Base-by-base conservation (phyloP, 2,888 invertebrate species). In the Agriotes lineatus region DNA sequence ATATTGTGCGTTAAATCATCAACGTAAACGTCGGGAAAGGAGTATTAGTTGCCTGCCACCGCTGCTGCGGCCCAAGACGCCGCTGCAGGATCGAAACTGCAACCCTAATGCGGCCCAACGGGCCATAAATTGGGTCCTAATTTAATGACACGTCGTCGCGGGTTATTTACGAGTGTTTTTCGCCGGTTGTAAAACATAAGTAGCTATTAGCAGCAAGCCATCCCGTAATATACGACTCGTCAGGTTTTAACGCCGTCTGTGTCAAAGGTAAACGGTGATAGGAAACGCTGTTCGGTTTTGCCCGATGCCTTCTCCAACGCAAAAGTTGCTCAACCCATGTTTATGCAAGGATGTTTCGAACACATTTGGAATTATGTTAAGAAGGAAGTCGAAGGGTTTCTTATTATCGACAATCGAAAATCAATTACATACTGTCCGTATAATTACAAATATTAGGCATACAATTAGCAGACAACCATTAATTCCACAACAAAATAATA, bases 181-280 rank as follows among this genome's bases (percentile, higher is more conserved):
- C 78, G 77, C 75, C 74, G 79, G 81, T 75, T 81, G 80, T 82
- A 82, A 82, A 82, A 80, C 79, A 78, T 81, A 81, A 81, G 81
- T 81, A 81, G 81, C 81, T 77, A 82, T 82, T 82, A 81, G 79
- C 76, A 70, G 75, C 52, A 58, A 62, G 72, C 73, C 73, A 73
- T 74, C 75, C 45, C 68, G 71, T 76, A 71, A 71, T 74, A 75
- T 74, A 73, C 71, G 71, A 62, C 72, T 70, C 70, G 68, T 71
- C 71, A 72, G 72, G 70, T 73, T 73, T 76, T 73, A 76, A 72
- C 73, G 71, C 70, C 74, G 71, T 50, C 67, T 33, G 63, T 75
- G 75, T 75, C 75, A 76, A 71, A 76, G 74, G 72, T 70, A 68
- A 56, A 12, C 16, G 42, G 42, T 42, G 42, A 9, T 42, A 42